A percentile compares a stretch with the other conserved stretches of the same genome.
These are phyloP conservation scores for Paratilapia polleni DNA, from an alignment of 2,113 vertebrate species.

Conservation along the genomic window DNA sequence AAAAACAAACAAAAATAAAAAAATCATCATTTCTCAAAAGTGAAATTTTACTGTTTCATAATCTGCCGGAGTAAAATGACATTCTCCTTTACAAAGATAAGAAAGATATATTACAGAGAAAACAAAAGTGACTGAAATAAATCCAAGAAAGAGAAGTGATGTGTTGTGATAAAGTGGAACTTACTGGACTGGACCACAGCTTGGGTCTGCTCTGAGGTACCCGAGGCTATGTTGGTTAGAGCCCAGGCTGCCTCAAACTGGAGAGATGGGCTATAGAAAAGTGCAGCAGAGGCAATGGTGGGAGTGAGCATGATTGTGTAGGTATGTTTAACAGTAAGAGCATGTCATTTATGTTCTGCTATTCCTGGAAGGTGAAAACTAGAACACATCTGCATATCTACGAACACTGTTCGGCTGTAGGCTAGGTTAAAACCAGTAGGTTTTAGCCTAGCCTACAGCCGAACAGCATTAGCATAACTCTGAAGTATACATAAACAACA, in stretches of 20 bases:
- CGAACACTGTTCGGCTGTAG: constrained; percentile 20
- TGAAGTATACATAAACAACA: constrained; percentile 39
- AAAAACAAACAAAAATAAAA: too few species aligned
- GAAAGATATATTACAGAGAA: background rate
- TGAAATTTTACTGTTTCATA: background rate
- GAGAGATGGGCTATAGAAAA: constrained; percentile 89
- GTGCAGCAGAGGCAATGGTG: background rate
- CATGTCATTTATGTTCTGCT: constrained; percentile 20
- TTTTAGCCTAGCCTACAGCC: too few species aligned
- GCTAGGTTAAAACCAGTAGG: background rate
- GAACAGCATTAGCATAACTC: constrained; percentile 40
- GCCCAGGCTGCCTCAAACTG: constrained; percentile 99
- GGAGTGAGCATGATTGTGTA: background rate
- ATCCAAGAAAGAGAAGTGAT: background rate
- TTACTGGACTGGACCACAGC: constrained; percentile 98
- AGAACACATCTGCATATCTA: constrained; percentile 49
- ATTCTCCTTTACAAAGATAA: too few species aligned
- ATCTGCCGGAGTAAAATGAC: background rate
- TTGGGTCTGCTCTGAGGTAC: constrained; percentile 98
- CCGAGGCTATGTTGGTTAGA: constrained; percentile 98
- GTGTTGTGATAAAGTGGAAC: constrained; percentile 58
- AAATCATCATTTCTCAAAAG: background rate
- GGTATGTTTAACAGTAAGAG: background rate
- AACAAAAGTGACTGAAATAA: background rate
- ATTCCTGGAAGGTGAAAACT: constrained; percentile 47